Base-by-base conservation (phyloP, 37 sponge, comb jelly and placozoan genomes). In the Oscarella lobularis region DNA sequence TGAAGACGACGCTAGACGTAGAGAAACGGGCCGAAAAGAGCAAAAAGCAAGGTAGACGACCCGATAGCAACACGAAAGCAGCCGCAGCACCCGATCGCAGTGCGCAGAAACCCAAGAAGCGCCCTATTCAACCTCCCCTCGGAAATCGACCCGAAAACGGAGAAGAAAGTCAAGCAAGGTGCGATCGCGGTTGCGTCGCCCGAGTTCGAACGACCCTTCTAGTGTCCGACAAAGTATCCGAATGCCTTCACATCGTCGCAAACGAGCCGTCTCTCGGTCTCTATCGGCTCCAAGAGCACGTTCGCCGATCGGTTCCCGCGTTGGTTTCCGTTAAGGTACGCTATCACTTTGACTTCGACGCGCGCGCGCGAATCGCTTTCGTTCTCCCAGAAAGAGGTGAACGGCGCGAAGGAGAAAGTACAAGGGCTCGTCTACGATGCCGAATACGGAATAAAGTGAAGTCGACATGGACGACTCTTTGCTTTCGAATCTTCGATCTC, bases 261-360 rank as follows among this genome's bases (percentile, higher is more conserved):
- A 68, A 68, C 29, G 71, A 68, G 29, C 71, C 71, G 31, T 68
- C 71, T 34, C 71, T 68, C 33, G 71, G 71, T 68, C 71, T 68
- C 33, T 68, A 68, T 68, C 6, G 71, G 29, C 71, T 68, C n/a
- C 71, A 68, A 14, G 71, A 68, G 31, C 71, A 68, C 31, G 71
- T 68, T 5, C 6, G 71, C 5, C 6, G 71, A n/a, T 5, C 71
- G 4, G 29, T 68, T 4, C 71, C 71, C 29, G 71, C 6, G 4
- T 14, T 20, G 6, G 71, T 68, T 14, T 31, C n/a, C 6, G 31
- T 5, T 5, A 68, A 68, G 29, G 73, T 70, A 20, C 9, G 60
- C 9, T 48, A 48, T 48, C n/a, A n/a, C n/a, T 48, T 48, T 48
- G 20, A 48, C 14, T 48, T 48, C 60, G 9, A 20, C 20, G 60